Percentiles rank a stretch among this genome's conserved stretches.
Conservation (phyloP, 2,113 vertebrate species). For the Miniopterus natalensis region DNA sequence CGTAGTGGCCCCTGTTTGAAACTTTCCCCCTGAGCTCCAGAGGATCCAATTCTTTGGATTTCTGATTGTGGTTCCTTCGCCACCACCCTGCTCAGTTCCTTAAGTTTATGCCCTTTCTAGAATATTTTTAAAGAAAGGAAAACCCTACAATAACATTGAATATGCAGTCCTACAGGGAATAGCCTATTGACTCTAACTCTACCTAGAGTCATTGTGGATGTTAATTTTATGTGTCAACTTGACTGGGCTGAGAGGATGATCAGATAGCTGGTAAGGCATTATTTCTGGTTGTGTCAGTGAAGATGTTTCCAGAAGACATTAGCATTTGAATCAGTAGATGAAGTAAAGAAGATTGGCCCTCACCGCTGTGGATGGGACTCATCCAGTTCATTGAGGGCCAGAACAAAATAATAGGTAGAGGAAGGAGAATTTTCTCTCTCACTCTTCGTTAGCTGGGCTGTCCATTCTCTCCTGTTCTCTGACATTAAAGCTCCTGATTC, state of each 20-base stretch:
- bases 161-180: neutral
- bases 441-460: neutral
- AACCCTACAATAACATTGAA: neutral
- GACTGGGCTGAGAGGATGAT: no score
- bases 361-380: neutral
- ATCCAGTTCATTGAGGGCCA: neutral
- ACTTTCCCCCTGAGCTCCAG: neutral
- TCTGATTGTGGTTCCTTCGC: neutral
- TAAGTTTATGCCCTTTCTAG: neutral
- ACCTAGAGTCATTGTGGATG: neutral
- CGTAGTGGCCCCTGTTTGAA: neutral
- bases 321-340: neutral
- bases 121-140: neutral
- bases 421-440: neutral
- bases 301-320: neutral
- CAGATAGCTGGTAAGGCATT: neutral
- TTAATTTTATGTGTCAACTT: neutral
- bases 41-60: neutral
- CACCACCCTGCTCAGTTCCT: neutral
- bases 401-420: neutral
- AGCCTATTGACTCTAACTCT: neutral
- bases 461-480: neutral
- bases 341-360: neutral
- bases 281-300: neutral
- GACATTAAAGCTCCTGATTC: neutral